A percentile compares a stretch with the other conserved stretches of the same genome.
These are phyloP conservation scores for Hydrolagus colliei DNA, from an alignment of 2,797 vertebrate species.

Conservation along the genomic window DNA sequence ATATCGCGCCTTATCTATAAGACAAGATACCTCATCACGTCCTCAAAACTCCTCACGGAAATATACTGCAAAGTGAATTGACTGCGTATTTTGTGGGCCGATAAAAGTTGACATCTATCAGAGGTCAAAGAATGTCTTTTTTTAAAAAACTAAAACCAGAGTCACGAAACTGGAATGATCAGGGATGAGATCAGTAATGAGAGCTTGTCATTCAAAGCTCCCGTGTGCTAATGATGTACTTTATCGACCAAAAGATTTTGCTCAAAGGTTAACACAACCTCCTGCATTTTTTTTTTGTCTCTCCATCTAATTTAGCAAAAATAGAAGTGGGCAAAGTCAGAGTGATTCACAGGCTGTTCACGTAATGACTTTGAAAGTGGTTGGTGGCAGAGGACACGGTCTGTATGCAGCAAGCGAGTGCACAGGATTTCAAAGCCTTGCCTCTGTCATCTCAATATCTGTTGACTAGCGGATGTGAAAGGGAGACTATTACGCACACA, in stretches of 20 bases:
- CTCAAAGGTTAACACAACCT: fast-evolving
- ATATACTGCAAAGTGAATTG: too few species aligned
- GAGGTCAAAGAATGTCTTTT: background rate
- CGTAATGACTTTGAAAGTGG: conserved; percentile 39
- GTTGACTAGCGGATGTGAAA: background rate
- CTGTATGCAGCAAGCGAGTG: fast-evolving
- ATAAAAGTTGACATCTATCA: background rate
- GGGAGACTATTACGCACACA: background rate
- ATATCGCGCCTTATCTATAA: too few species aligned
- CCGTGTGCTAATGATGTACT: conserved; percentile 8
- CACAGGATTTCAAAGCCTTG: background rate
- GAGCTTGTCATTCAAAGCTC: conserved; percentile 3
- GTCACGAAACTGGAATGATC: background rate
- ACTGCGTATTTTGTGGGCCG: too few species aligned
- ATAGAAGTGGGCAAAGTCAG: conserved; percentile 36
- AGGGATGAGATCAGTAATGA: background rate
- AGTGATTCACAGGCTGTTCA: conserved; percentile 24
- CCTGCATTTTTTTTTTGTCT: background rate
- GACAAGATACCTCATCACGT: too few species aligned
- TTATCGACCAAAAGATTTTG: background rate
- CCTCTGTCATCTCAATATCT: background rate
- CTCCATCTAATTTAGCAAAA: conserved; percentile 12
- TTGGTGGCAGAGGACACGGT: background rate
- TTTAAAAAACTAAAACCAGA: background rate
- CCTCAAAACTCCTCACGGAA: too few species aligned